Evolutionary conservation across 2,888 invertebrate genomes (phyloP).

Genomic region (Noctuana brunneofusca): DNA sequence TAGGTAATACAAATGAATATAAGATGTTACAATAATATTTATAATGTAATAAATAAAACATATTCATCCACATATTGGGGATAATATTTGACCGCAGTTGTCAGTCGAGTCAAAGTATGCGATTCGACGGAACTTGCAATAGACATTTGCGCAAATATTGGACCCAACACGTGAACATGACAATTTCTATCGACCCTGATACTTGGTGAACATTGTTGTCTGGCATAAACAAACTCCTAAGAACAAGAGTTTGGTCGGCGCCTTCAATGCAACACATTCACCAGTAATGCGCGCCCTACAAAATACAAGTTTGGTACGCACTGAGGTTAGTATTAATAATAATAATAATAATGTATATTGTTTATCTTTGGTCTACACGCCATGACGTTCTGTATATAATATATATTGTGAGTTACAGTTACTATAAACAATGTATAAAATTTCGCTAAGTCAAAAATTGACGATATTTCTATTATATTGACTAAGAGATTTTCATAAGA

Average conservation of each 20-base stretch:
- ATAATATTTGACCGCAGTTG: slow-evolving; percentile 8
- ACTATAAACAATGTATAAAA: slow-evolving; percentile 81
- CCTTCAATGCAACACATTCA: slow-evolving; percentile 37
- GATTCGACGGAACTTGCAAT: neutral
- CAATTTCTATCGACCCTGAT: slow-evolving; percentile 28
- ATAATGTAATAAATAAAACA: slow-evolving; percentile 25
- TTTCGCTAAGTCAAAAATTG: slow-evolving; percentile 83
- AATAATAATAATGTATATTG: slow-evolving; percentile 76
- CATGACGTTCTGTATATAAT: slow-evolving; percentile 70
- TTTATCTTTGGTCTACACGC: slow-evolving; percentile 80
- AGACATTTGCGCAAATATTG: slow-evolving; percentile 17
- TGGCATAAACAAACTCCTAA: slow-evolving; percentile 10
- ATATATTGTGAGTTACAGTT: slow-evolving; percentile 68
- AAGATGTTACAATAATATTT: slow-evolving; percentile 39
- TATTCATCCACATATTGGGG: slow-evolving; percentile 7
- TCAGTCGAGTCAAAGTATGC: neutral
- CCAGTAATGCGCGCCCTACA: slow-evolving; percentile 57
- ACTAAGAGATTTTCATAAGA: slow-evolving; percentile 82
- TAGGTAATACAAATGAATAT: slow-evolving; percentile 15
- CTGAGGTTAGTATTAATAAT: slow-evolving; percentile 79
- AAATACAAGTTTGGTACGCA: slow-evolving; percentile 79
- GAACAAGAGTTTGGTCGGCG: neutral
- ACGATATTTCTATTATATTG: slow-evolving; percentile 80
- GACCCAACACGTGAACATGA: slow-evolving; percentile 17
- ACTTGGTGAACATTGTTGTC: slow-evolving; percentile 21